Evolutionary conservation across 2,797 vertebrate genomes (phyloP).

Genomic region (Simalia tracyae): DNA sequence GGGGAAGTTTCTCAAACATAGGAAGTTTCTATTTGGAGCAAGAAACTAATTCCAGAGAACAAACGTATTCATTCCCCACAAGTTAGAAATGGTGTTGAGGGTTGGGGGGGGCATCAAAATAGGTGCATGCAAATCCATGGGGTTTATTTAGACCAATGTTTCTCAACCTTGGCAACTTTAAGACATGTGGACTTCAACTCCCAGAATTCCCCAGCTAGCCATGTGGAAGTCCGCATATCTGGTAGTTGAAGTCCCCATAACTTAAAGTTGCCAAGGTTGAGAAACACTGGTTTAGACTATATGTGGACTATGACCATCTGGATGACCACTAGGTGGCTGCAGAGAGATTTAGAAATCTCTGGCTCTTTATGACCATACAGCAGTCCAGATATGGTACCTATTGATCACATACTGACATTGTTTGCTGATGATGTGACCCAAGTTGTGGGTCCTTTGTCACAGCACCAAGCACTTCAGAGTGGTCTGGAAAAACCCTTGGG

Average conservation of each 20-base stretch:
- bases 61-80: background rate
- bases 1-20: background rate
- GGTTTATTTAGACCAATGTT: background rate
- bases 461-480: background rate
- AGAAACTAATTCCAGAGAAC: background rate
- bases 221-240: no score
- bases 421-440: background rate
- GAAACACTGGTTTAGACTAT: no score
- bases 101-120: background rate
- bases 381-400: background rate
- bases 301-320: background rate
- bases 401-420: background rate
- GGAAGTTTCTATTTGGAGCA: background rate
- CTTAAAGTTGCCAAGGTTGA: no score
- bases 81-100: background rate
- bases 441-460: background rate
- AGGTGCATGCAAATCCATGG: background rate
- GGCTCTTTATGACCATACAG: background rate
- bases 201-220: no score
- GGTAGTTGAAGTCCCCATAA: no score
- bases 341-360: background rate
- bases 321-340: background rate
- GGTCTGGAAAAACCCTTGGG: background rate
- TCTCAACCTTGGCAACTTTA: no score
- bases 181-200: no score